A percentile compares a stretch with the other conserved stretches of the same genome.
These are phyloP conservation scores for Drosophila bifasciata DNA, from an alignment of 1,140 invertebrate genomes.

Conservation along the genomic window DNA sequence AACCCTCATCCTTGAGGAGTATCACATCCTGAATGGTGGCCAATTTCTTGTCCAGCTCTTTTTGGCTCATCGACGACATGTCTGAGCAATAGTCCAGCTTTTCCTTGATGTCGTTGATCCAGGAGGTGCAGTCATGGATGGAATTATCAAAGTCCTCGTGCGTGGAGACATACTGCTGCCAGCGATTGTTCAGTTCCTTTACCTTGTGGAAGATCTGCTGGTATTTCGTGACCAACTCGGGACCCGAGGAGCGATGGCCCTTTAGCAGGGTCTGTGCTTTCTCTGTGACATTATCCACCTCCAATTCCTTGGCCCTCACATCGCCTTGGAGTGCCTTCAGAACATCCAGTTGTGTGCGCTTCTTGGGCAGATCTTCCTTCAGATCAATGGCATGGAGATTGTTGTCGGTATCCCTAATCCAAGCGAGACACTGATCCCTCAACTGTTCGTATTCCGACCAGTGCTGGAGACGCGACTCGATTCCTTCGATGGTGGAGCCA, in stretches of 20 bases:
- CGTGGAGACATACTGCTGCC: slow-evolving; percentile 95
- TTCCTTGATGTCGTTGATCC: slow-evolving; percentile 93
- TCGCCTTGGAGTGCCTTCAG: slow-evolving; percentile 93
- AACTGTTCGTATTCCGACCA: slow-evolving; percentile 96
- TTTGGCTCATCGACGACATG: slow-evolving; percentile 91
- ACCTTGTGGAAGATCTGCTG: slow-evolving; percentile 95
- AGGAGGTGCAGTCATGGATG: slow-evolving; percentile 91
- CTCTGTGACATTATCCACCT: slow-evolving; percentile 96
- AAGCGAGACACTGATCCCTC: slow-evolving; percentile 93
- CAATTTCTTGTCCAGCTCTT: slow-evolving; percentile 93
- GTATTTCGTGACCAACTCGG: slow-evolving; percentile 95
- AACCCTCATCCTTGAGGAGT: slow-evolving; percentile 95
- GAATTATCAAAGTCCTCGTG: slow-evolving; percentile 95
- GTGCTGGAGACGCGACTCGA: slow-evolving; percentile 93
- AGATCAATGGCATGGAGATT: slow-evolving; percentile 95
- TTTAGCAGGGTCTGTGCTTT: slow-evolving; percentile 93
- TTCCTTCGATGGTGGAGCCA: slow-evolving; percentile 89
- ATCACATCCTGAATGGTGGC: slow-evolving; percentile 93
- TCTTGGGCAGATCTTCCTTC: slow-evolving; percentile 92
- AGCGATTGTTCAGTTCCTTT: slow-evolving; percentile 94
- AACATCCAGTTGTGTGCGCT: slow-evolving; percentile 92
- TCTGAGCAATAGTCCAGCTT: slow-evolving; percentile 94
- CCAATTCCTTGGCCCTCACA: slow-evolving; percentile 94
- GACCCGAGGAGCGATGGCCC: slow-evolving; percentile 88
- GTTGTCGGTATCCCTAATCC: slow-evolving; percentile 95